Evolutionary conservation across 1,140 invertebrate species (phyloP).

Genomic region (Sycophaga agraensis): DNA sequence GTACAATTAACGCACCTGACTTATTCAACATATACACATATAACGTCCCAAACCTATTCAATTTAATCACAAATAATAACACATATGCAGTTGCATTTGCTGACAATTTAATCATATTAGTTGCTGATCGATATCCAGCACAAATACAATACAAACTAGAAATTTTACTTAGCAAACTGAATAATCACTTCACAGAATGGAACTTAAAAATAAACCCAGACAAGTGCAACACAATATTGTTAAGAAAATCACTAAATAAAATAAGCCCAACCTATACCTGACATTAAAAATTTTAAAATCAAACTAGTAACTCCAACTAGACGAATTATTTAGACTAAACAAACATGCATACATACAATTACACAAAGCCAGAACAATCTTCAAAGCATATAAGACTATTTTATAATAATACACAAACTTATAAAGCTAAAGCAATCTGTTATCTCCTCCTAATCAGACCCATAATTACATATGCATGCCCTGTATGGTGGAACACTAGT

Average conservation of each 20-base stretch:
- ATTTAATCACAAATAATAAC: too few species aligned
- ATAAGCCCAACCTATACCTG: not conserved
- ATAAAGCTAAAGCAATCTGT: constrained; percentile 25
- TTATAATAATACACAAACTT: constrained; percentile 8
- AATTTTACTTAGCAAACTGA: not conserved
- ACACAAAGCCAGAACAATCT: constrained; percentile 21
- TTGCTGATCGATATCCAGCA: not conserved
- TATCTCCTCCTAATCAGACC: constrained; percentile 30
- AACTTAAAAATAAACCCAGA: not conserved
- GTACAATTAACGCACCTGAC: too few species aligned
- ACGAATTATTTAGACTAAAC: constrained; percentile 9
- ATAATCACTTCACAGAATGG: not conserved
- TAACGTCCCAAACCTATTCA: too few species aligned
- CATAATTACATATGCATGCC: constrained; percentile 25
- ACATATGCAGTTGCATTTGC: too few species aligned
- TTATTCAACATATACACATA: too few species aligned
- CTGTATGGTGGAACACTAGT: constrained; percentile 25
- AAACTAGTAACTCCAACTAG: not conserved
- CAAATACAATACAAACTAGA: not conserved
- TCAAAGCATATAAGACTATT: constrained; percentile 18
- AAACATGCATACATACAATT: constrained; percentile 18
- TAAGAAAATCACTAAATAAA: constrained; percentile 1
- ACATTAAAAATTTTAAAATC: not conserved
- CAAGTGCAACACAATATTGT: constrained; percentile 1
- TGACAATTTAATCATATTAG: too few species aligned